Evolutionary conservation across 2,113 vertebrate genomes (phyloP).

Genomic region (Laterallus jamaicensis): DNA sequence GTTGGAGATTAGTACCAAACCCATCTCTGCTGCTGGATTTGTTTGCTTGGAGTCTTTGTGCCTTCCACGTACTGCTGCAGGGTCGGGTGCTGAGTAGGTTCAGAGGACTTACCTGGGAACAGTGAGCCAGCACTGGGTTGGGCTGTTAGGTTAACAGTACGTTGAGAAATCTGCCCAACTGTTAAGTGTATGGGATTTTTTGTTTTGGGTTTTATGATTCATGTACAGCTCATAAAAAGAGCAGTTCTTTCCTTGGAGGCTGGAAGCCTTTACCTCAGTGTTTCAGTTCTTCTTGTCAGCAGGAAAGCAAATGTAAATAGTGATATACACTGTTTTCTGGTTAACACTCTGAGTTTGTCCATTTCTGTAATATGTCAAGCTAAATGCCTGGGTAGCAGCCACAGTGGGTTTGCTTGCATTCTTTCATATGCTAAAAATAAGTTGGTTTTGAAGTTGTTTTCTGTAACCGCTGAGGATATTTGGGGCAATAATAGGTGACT

Average conservation of each 20-base stretch:
- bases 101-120: not conserved
- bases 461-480: slow-evolving; percentile 1
- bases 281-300: slow-evolving; percentile 10
- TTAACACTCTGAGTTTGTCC: slow-evolving; percentile 7
- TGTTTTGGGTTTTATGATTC: slow-evolving; percentile 43
- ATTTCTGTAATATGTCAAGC: slow-evolving; percentile 25
- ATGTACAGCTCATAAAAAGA: slow-evolving; percentile 26
- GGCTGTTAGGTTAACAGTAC: slow-evolving; percentile 12
- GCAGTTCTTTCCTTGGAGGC: not conserved
- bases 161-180: slow-evolving; percentile 15
- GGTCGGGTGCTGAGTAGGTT: not conserved
- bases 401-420: slow-evolving; percentile 26
- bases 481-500: slow-evolving; percentile 18
- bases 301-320: slow-evolving; percentile 7
- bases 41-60: not conserved
- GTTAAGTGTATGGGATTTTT: not conserved
- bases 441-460: slow-evolving; percentile 40
- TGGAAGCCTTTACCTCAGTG: not conserved
- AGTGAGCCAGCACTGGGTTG: not conserved
- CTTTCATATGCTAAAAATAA: slow-evolving; percentile 57
- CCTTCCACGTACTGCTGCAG: not conserved
- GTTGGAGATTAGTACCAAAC: not conserved
- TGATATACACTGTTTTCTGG: slow-evolving; percentile 1
- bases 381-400: slow-evolving; percentile 18
- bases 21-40: not conserved